phyloP scores from a whole-genome alignment of 2,888 invertebrate genomes.

The Coleophora flavipennella region DNA sequence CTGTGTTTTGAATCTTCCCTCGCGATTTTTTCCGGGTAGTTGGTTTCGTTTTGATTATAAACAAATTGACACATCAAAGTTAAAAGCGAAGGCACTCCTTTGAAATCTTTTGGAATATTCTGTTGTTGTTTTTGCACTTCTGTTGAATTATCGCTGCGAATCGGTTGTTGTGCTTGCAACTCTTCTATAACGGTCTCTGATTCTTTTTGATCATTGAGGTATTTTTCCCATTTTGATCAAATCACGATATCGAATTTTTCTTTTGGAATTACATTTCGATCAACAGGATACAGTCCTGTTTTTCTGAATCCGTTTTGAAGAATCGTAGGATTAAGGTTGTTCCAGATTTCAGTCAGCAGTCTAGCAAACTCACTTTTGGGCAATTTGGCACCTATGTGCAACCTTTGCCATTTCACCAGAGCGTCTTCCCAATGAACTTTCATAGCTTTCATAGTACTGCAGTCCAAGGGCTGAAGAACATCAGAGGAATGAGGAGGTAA shows the following conservation, averaged over 20 bases:
- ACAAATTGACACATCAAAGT: too few relatives aligned
- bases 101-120: too few relatives aligned
- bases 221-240: constrained; percentile 1
- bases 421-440: constrained; percentile 12
- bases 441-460: constrained; percentile 12
- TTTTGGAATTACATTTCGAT: not conserved
- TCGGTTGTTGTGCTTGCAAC: too few relatives aligned
- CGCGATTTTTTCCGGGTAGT: too few relatives aligned
- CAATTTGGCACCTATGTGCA: constrained; percentile 4
- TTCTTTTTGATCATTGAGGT: not conserved
- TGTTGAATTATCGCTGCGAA: too few relatives aligned
- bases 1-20: too few relatives aligned
- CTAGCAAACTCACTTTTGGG: constrained; percentile 5
- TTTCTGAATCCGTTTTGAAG: constrained; percentile 8
- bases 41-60: too few relatives aligned
- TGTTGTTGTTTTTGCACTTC: too few relatives aligned
- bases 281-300: constrained; percentile 5
- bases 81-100: too few relatives aligned
- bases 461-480: constrained; percentile 22
- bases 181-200: too few relatives aligned
- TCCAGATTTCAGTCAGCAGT: constrained; percentile 6
- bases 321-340: constrained; percentile 1
- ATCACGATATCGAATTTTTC: constrained; percentile 1
- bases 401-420: constrained; percentile 6
- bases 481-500: constrained; percentile 23